Evolutionary conservation across 2,888 invertebrate species (phyloP), one percentile per base, ranked within the genome.

Genomic region (Seladonia tumulorum): DNA sequence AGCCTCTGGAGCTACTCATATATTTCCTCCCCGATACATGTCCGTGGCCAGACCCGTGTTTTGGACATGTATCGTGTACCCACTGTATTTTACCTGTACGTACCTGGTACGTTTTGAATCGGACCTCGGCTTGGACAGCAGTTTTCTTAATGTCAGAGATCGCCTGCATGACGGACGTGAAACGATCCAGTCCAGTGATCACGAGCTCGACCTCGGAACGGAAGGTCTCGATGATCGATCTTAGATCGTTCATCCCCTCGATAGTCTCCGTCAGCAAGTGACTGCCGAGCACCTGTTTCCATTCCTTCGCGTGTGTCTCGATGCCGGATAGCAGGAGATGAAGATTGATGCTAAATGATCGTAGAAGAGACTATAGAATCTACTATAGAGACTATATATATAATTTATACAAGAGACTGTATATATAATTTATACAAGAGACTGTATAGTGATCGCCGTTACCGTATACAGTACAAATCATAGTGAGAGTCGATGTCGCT

Each of bases 151-250:
- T 97, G 60, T 96, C 96, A 0, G 97, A 95, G 84, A 99, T 98
- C 0, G 98, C 97, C 88, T 97, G 97, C 97, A 99, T 97, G 4
- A 99, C 97, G 83, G 97, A 95, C 94, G 98, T 98, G 93, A 99
- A 98, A 92, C 97, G 97, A 79, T 97, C 97, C 70, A 98, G 95
- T 8, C 97, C 97, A 91, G 96, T 97, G 53, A 98, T 98, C 78
- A 97, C 97, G 94, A 97, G 96, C 90, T 98, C 97, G 49, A 98
- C 96, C 78, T 97, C 97, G 81, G 95, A 93, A 68, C 97, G 96
- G 72, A 97, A 96, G 29, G 95, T 94, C 95, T 97, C 97, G 77
- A 98, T 97, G 90, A 96, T 96, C 85, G 96, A 96, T 91, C 97
- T 96, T 93, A 98, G 96, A 71, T 96, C 96, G 70, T 96, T 95